phyloP scores from a whole-genome alignment of 2,888 invertebrate species.

The Drosophila glabriapex region DNA sequence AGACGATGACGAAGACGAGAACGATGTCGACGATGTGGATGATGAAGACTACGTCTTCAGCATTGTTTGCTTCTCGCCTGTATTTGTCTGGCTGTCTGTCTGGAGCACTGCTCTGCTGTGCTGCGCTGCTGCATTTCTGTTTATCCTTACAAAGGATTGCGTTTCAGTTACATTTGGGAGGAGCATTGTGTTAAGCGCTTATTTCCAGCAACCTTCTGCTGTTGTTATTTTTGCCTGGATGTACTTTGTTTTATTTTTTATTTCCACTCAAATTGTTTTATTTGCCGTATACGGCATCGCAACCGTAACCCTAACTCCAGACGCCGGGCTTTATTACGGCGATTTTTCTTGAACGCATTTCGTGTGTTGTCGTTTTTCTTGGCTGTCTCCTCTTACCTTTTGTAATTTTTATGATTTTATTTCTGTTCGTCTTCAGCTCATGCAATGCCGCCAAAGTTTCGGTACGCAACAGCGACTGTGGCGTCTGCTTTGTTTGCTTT shows the following conservation, averaged over 20 bases:
- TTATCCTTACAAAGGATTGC: constrained; percentile 76
- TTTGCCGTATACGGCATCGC: constrained; percentile 53
- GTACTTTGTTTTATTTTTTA: constrained; percentile 76
- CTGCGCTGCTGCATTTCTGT: constrained; percentile 24
- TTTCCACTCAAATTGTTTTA: constrained; percentile 82
- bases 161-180: constrained; percentile 67
- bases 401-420: constrained; percentile 82
- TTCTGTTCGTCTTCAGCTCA: constrained; percentile 37
- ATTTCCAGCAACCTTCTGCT: constrained; percentile 35
- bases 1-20: constrained; percentile 40
- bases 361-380: constrained; percentile 71
- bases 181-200: constrained; percentile 68
- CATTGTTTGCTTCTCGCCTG: constrained; percentile 49
- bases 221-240: constrained; percentile 20
- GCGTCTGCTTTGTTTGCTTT: constrained; percentile 52
- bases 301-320: constrained; percentile 36
- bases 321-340: constrained; percentile 76
- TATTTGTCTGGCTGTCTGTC: constrained; percentile 15
- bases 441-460: constrained; percentile 34
- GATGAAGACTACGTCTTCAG: constrained; percentile 23
- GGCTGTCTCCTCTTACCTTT: constrained; percentile 66
- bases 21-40: constrained; percentile 14
- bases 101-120: constrained; percentile 6
- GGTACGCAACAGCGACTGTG: constrained; percentile 32
- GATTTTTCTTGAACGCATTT: constrained; percentile 81